A percentile compares a stretch with the other conserved stretches of the same genome.
These are phyloP conservation scores for Pollenia angustigena DNA, from an alignment of 2,888 invertebrate genomes.

Conservation along the genomic window DNA sequence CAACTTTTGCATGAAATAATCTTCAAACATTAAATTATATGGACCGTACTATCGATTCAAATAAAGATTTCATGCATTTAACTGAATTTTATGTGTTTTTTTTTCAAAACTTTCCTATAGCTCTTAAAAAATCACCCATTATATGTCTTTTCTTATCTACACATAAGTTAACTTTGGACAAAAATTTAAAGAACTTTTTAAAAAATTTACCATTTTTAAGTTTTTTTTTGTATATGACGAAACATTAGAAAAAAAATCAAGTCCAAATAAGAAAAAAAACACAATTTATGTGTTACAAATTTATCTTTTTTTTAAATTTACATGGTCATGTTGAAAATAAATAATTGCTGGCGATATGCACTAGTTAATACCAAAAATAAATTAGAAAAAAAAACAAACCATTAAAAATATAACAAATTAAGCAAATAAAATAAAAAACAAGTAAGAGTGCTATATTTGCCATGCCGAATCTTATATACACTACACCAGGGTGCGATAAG, in stretches of 20 bases:
- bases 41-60: too few relatives aligned
- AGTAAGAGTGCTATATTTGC: conserved; percentile 33
- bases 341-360: conserved; percentile 66
- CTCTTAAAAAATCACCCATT: too few relatives aligned
- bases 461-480: neutral
- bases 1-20: too few relatives aligned
- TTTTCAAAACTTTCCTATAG: too few relatives aligned
- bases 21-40: too few relatives aligned
- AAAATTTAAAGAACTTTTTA: too few relatives aligned
- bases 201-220: too few relatives aligned
- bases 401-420: neutral
- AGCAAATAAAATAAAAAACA: conserved; percentile 21
- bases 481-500: too few relatives aligned
- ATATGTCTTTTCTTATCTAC: too few relatives aligned
- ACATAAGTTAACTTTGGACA: too few relatives aligned
- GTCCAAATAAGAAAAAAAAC: conserved; percentile 5
- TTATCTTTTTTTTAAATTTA: conserved; percentile 14
- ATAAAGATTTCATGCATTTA: too few relatives aligned
- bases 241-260: neutral
- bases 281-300: neutral
- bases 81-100: too few relatives aligned
- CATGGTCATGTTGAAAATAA: conserved; percentile 59
- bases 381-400: neutral
- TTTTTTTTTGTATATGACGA: neutral
- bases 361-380: conserved; percentile 56